These are phyloP conservation scores for Stramonita haemastoma DNA, from an alignment of 2,888 invertebrate species.

Conservation along the genomic window DNA sequence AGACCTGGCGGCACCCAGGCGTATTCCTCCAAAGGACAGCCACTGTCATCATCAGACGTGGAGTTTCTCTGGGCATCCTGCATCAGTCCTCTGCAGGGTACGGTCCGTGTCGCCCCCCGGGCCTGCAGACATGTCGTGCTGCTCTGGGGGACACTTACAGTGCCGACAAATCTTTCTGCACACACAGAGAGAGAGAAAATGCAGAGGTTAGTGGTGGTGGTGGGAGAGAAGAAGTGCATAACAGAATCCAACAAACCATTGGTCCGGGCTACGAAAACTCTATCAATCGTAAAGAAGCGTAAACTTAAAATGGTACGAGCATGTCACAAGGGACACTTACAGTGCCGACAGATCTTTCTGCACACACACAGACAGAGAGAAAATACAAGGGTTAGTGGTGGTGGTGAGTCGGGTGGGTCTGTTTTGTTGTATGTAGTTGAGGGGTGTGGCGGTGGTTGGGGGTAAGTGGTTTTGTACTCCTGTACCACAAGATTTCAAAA, in stretches of 20 bases:
- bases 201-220: no score
- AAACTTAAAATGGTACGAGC: no score
- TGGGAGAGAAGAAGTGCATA: no score
- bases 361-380: conserved; percentile 67
- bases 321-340: conserved; percentile 86
- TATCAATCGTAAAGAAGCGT: no score
- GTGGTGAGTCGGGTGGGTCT: no score
- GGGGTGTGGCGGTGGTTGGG: no score
- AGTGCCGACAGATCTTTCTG: conserved; percentile 91
- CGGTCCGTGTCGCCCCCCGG: conserved; percentile 34
- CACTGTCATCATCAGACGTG: conserved; percentile 97
- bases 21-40: conserved; percentile 97
- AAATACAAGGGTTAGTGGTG: no score
- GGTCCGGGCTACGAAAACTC: no score
- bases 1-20: conserved; percentile 98
- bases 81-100: conserved; percentile 53
- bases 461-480: no score
- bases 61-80: conserved; percentile 79
- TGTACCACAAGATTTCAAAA: no score
- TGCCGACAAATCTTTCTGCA: conserved; percentile 90
- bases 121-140: conserved; percentile 76
- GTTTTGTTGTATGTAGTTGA: no score
- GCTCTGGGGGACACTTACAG: conserved; percentile 84
- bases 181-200: conserved; percentile 57
- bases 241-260: no score